Evolutionary conservation across 2,888 invertebrate species (phyloP).

Genomic region (Patella pellucida): DNA sequence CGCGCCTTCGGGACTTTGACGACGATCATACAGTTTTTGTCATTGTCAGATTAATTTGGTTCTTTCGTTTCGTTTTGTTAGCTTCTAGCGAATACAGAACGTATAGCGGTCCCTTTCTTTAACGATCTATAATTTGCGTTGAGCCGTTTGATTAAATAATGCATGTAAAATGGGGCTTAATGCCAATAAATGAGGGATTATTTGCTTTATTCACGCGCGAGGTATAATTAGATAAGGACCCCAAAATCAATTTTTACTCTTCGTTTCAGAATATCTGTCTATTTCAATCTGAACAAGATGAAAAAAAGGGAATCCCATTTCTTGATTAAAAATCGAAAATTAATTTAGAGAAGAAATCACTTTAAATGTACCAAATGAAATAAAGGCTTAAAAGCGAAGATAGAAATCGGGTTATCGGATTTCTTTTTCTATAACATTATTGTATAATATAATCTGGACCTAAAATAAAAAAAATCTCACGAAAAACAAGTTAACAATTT

Average conservation of each 20-base stretch:
- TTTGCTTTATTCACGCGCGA: constrained; percentile 11
- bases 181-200: constrained; percentile 8
- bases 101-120: not conserved
- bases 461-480: too few species aligned
- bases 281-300: too few species aligned
- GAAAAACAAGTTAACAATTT: too few species aligned
- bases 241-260: constrained; percentile 1
- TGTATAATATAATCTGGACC: too few species aligned
- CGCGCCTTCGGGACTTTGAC: not conserved
- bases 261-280: not conserved
- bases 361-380: too few species aligned
- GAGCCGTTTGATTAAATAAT: constrained; percentile 11
- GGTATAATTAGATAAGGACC: not conserved
- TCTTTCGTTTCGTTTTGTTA: not conserved
- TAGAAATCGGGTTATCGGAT: too few species aligned
- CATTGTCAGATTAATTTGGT: constrained; percentile 1
- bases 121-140: constrained; percentile 3
- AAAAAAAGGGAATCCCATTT: not conserved
- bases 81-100: not conserved
- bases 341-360: constrained; percentile 4
- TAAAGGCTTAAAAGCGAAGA: too few species aligned
- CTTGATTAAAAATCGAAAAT: constrained; percentile 11
- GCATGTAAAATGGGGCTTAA: constrained; percentile 11
- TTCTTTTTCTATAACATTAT: too few species aligned
- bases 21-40: not conserved